Evolutionary conservation across 2,113 vertebrate genomes (phyloP), one percentile per base, ranked within the genome.

Genomic region (Conger conger): DNA sequence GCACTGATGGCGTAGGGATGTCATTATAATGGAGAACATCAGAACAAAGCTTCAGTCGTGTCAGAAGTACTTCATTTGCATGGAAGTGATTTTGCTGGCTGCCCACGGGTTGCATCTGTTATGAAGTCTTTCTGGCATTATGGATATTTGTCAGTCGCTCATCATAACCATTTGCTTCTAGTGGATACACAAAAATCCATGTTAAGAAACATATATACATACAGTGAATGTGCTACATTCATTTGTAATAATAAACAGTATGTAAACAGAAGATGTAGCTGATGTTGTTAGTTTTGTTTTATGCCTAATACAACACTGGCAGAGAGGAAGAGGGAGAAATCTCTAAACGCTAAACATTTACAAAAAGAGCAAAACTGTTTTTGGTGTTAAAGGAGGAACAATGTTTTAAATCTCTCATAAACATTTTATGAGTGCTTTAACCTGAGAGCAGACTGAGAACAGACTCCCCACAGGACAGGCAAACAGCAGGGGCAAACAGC

Each of bases 391-490:
- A 3, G 18, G 17, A 57, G 6, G 1, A 68, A 68, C 23, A n/a
- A 68, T n/a, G 60, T 68, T 68, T 68, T 30, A 68, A 42, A 9
- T 42, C 40, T 6, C 40, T 42, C 40, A 42, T 30, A 27, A 11
- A 30, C 23, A n/a, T 73, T 73, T 30, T 73, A 60, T 60, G 1
- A 33, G 16, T 33, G n/a, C 30, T 33, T 73, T 33, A 73, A 27
- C 27, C 54, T 57, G 54, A 57, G 54, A 57, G 3, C 54, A 42
- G 40, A 42, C 54, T 57, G 50, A 53, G 50, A 53, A 53, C 57
- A 60, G 2, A 60, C 57, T 60, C 57, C 81, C 57, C 82, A 68
- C 57, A 76, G 82, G 80, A 77, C 79, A 36, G n/a, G 20, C 6
- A 36, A n/a, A n/a, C 40, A 54, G 76, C 36, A 77, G 63, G 63